These are phyloP conservation scores for Zaprionus ornatus DNA, from an alignment of 1,140 invertebrate species.

Conservation along the genomic window DNA sequence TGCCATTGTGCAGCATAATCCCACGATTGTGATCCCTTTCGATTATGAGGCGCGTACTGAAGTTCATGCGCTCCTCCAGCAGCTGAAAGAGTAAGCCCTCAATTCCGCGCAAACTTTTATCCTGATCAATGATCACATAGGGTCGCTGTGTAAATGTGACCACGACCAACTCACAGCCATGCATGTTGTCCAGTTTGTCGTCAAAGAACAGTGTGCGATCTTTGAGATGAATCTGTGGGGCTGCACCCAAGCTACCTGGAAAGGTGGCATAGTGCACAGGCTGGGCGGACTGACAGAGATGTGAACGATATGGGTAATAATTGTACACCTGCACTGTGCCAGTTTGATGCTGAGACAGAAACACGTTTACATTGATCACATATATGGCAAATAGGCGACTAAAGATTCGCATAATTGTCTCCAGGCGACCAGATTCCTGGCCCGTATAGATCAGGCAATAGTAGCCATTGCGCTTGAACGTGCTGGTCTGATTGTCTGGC, in stretches of 20 bases:
- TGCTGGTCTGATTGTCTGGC: conserved; percentile 15
- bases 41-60: conserved; percentile 48
- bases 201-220: conserved; percentile 45
- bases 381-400: conserved; percentile 63
- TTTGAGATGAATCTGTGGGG: not conserved
- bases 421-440: conserved; percentile 42
- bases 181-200: conserved; percentile 53
- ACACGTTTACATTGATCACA: conserved; percentile 67
- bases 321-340: conserved; percentile 63
- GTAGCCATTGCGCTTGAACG: conserved; percentile 66
- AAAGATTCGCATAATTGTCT: conserved; percentile 60
- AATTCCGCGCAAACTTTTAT: conserved; percentile 46
- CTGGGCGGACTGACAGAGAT: conserved; percentile 59
- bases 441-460: conserved; percentile 73
- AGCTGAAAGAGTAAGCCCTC: conserved; percentile 60
- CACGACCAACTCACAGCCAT: conserved; percentile 50
- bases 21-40: conserved; percentile 54
- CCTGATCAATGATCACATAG: conserved; percentile 39
- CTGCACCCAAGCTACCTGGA: conserved; percentile 11
- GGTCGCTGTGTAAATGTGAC: conserved; percentile 59
- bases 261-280: conserved; percentile 64
- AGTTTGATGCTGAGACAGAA: conserved; percentile 31
- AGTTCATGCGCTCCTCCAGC: conserved; percentile 69
- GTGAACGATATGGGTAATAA: conserved; percentile 67
- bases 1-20: conserved; percentile 58